phyloP scores from a whole-genome alignment of 1,140 invertebrate genomes.

The Sarcophaga bullata region DNA sequence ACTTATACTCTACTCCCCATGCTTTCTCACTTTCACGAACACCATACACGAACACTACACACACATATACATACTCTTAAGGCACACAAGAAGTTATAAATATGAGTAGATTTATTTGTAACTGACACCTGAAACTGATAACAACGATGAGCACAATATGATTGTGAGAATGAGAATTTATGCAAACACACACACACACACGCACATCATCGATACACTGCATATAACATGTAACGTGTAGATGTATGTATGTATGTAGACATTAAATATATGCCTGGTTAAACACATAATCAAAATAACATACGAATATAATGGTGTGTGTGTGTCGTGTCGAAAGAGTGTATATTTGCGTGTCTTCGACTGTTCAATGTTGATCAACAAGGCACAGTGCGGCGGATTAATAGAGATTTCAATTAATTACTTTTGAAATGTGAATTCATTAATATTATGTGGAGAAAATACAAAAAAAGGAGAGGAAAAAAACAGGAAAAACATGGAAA shows the following conservation, averaged over 20 bases:
- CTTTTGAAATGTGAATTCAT: not conserved
- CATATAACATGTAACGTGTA: too few relatives aligned
- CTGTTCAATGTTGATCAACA: not conserved
- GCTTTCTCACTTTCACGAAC: too few relatives aligned
- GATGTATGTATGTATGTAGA: not conserved
- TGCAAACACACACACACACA: not conserved
- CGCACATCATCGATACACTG: too few relatives aligned
- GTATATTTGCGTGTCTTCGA: not conserved
- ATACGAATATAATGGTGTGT: not conserved
- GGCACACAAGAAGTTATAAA: not conserved
- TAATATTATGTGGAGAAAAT: too few relatives aligned
- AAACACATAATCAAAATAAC: not conserved
- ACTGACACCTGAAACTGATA: slow-evolving; percentile 40
- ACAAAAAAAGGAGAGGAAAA: too few relatives aligned
- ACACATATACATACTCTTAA: not conserved
- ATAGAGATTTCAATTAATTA: slow-evolving; percentile 11
- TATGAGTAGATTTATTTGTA: slow-evolving; percentile 24
- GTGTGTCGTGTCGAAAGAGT: not conserved
- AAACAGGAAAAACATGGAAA: too few relatives aligned
- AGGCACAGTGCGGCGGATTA: not conserved
- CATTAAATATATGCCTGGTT: too few relatives aligned
- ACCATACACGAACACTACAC: not conserved
- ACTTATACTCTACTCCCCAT: too few relatives aligned
- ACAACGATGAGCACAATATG: slow-evolving; percentile 24
- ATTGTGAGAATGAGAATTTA: not conserved